phyloP scores from a whole-genome alignment of 2,888 invertebrate genomes.

The Ormyrus thymus region DNA sequence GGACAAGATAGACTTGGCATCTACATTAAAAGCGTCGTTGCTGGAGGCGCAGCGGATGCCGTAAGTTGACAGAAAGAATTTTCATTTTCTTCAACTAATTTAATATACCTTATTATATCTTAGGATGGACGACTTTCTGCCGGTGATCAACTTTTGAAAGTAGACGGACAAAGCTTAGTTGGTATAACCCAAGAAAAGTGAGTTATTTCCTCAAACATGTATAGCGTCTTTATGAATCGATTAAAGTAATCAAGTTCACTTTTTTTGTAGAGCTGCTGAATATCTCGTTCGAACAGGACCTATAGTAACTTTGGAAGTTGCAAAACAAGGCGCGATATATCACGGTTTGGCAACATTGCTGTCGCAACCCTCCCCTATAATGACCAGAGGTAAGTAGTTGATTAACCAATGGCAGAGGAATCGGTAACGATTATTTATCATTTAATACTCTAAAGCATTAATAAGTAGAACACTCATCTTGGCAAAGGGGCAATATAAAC shows the following conservation, averaged over 20 bases:
- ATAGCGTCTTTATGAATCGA: neutral
- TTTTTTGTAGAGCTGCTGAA: constrained; percentile 88
- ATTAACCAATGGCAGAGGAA: too few relatives aligned
- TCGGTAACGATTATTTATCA: too few relatives aligned
- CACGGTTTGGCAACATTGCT: constrained; percentile 96
- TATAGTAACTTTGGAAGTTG: constrained; percentile 95
- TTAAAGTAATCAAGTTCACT: constrained; percentile 1
- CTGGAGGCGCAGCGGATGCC: constrained; percentile 92
- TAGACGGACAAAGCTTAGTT: constrained; percentile 96
- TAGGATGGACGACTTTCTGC: constrained; percentile 95
- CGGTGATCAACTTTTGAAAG: constrained; percentile 97
- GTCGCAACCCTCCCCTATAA: constrained; percentile 92
- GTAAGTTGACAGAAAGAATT: constrained; percentile 69
- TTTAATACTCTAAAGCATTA: neutral
- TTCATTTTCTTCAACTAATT: constrained; percentile 1
- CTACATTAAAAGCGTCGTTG: constrained; percentile 98
- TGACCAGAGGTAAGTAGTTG: constrained; percentile 81
- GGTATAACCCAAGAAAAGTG: constrained; percentile 84
- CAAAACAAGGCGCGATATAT: constrained; percentile 97
- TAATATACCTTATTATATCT: constrained; percentile 51
- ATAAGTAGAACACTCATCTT: constrained; percentile 27
- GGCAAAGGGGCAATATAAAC: constrained; percentile 10
- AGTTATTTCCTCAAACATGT: constrained; percentile 50
- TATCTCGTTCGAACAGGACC: constrained; percentile 95
- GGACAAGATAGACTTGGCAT: constrained; percentile 93